These are phyloP conservation scores for Ladona fulva DNA, from an alignment of 1,140 invertebrate genomes.

Conservation along the genomic window DNA sequence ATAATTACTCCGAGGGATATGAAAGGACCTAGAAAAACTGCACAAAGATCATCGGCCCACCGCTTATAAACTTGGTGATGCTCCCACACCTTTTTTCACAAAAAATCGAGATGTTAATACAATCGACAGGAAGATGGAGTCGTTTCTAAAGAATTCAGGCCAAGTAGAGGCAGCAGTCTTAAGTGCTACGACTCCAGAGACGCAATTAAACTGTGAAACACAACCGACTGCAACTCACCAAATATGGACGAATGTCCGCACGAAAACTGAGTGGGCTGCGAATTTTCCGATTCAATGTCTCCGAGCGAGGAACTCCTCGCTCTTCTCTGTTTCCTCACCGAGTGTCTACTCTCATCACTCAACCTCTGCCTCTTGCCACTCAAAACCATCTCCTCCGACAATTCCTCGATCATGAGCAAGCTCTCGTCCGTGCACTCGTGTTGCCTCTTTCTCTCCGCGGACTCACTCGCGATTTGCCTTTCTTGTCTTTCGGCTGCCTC, in stretches of 20 bases:
- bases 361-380: not conserved
- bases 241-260: slow-evolving; percentile 58
- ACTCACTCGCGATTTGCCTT: not conserved
- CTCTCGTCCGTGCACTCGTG: not conserved
- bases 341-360: slow-evolving; percentile 32
- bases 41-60: not conserved
- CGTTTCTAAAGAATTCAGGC: not conserved
- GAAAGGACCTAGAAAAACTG: not conserved
- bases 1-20: too few species aligned
- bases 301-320: slow-evolving; percentile 26
- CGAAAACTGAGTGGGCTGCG: slow-evolving; percentile 29
- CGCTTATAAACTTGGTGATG: too few species aligned
- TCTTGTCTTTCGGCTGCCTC: slow-evolving; percentile 21
- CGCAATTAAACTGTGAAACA: slow-evolving; percentile 58
- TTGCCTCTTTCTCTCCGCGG: not conserved
- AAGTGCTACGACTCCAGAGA: slow-evolving; percentile 54
- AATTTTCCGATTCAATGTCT: slow-evolving; percentile 21
- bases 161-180: not conserved
- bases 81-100: too few species aligned
- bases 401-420: not conserved
- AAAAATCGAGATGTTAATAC: too few species aligned
- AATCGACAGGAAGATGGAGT: too few species aligned
- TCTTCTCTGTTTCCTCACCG: slow-evolving; percentile 30
- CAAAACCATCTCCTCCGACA: not conserved
- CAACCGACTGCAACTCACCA: slow-evolving; percentile 55